Evolutionary conservation across 2,113 vertebrate genomes (phyloP), one percentile per base, ranked within the genome.

Genomic region (Dendropsophus ebraccatus): DNA sequence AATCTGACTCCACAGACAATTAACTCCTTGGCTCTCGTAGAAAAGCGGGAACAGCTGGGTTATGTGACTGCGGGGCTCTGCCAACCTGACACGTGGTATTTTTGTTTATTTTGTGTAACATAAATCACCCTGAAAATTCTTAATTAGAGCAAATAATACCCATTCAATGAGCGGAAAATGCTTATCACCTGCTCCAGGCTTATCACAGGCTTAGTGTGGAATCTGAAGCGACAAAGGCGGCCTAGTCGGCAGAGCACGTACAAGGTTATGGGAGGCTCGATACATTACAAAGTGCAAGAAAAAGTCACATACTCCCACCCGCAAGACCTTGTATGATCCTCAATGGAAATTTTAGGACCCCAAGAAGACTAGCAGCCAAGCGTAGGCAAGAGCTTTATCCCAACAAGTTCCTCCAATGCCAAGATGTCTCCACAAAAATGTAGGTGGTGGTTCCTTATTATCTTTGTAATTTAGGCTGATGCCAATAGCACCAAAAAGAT

Each of bases 141-240:
- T 70, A 84, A 84, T 84, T 84, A 75, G 72, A 76, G 82, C 82
- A 75, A 84, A 75, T 84, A 84, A 76, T 35, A 75, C 25, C 23
- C 50, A n/a, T 30, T 84, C 82, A 76, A 7, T 84, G 72, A 84
- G 82, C 70, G 41, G 82, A 84, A 84, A 84, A 84, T 76, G 54
- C n/a, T 45, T 45, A 28, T 84, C 82, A 84, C 82, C 82, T 84
- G 82, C 70, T 84, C 82, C 82, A 62, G 21, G 82, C 70, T 32
- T 30, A 56, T 21, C 16, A 52, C 9, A 45, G 37, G 82, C 21
- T 70, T 14, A 37, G 4, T 79, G 52, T n/a, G 52, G 76, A 45
- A 60, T 62, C 23, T 23, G 47, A 19, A 19, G 74, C 30, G 74
- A 76, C 74, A 50, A 32, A 50, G 62, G 32, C 8, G 54, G 77